Conservation (phyloP, 2,113 vertebrate genomes). For the Alethe diademata region DNA sequence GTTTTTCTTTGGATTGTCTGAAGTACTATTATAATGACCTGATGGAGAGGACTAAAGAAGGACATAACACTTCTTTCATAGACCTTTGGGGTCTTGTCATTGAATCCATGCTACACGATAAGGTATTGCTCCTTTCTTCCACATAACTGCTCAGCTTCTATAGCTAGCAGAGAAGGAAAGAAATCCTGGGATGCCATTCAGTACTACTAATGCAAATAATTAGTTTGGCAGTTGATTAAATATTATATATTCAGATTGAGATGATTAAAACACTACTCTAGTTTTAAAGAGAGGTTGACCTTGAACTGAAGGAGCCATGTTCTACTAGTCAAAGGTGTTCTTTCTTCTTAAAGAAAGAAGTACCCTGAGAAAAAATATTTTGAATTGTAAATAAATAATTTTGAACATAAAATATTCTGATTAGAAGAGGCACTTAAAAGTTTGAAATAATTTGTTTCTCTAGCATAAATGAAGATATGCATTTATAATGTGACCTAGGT, state of each 20-base stretch:
- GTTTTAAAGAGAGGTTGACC: not conserved
- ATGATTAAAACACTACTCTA: not conserved
- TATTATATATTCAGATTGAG: not conserved
- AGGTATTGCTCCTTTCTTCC: constrained; percentile 62
- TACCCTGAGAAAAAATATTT: not conserved
- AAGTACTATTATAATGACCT: constrained; percentile 71
- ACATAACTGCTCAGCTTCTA: not conserved
- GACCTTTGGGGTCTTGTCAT: constrained; percentile 77
- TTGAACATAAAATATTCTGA: not conserved
- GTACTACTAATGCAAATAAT: not conserved
- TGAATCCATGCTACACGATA: constrained; percentile 76
- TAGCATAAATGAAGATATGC: not conserved
- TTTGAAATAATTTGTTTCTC: not conserved
- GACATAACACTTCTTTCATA: constrained; percentile 74
- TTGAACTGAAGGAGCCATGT: not conserved
- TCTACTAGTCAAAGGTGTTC: not conserved
- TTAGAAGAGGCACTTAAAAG: not conserved
- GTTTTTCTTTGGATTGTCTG: constrained; percentile 67
- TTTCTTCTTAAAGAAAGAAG: not conserved
- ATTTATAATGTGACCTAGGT: not conserved
- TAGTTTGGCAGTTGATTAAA: not conserved
- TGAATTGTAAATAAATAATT: not conserved
- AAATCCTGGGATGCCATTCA: not conserved
- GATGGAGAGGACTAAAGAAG: constrained; percentile 61
- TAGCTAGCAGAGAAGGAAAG: not conserved